Conservation (phyloP, 2,888 invertebrate genomes). For the Chamaedrilus cognettii region DNA sequence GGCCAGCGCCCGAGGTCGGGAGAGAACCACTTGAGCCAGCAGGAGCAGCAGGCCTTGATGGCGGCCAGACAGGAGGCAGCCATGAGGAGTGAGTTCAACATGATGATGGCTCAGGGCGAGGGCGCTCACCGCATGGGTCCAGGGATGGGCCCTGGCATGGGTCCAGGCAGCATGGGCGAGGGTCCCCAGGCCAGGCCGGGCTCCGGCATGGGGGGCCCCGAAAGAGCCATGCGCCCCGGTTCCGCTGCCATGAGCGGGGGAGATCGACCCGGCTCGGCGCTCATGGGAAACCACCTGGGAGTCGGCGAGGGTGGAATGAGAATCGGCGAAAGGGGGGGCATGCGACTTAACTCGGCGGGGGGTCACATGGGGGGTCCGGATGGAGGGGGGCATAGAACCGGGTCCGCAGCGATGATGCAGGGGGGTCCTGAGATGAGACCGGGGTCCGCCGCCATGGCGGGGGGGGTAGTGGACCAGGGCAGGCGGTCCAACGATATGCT, state of each 20-base stretch:
- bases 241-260: slow-evolving; percentile 9
- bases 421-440: background rate
- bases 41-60: slow-evolving; percentile 7
- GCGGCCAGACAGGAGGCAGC: background rate
- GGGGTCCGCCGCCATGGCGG: background rate
- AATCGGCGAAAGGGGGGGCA: background rate
- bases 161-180: slow-evolving; percentile 5
- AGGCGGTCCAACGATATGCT: background rate
- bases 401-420: slow-evolving; percentile 4
- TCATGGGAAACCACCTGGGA: slow-evolving; percentile 6
- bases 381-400: slow-evolving; percentile 10
- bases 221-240: slow-evolving; percentile 1
- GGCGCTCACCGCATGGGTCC: slow-evolving; percentile 4
- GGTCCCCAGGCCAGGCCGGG: slow-evolving; percentile 3
- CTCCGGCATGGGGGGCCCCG: slow-evolving; percentile 4
- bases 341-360: no score
- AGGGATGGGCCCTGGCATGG: slow-evolving; percentile 9
- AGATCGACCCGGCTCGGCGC: background rate
- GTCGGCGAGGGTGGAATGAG: slow-evolving; percentile 12
- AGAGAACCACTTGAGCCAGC: background rate
- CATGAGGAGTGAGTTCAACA: background rate
- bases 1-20: no score
- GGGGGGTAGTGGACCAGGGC: background rate
- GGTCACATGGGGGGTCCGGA: slow-evolving; percentile 13
- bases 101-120: background rate